phyloP scores from a whole-genome alignment of 2,888 invertebrate genomes.

The Dysmachus trigonus region DNA sequence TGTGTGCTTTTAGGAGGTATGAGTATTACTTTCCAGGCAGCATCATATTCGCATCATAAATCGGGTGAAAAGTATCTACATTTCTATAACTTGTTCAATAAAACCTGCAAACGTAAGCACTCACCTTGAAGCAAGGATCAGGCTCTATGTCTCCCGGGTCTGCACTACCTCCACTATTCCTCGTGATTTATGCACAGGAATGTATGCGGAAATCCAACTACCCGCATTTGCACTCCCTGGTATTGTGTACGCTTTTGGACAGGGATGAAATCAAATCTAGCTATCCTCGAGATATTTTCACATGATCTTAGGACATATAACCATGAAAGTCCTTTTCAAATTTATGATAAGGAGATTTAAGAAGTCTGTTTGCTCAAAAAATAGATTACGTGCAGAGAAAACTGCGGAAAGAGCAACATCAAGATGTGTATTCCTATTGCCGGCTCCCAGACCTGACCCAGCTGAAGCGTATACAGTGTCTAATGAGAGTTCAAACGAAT shows the following conservation, averaged over 20 bases:
- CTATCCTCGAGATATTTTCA: constrained; percentile 24
- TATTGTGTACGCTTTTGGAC: not conserved
- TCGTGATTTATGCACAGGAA: not conserved
- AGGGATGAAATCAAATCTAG: constrained; percentile 13
- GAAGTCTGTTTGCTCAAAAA: constrained; percentile 8
- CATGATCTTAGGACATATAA: constrained; percentile 29
- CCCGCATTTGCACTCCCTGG: constrained; percentile 9
- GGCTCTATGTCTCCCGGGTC: not conserved
- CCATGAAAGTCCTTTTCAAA: constrained; percentile 43
- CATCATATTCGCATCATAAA: not conserved
- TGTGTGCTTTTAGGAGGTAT: not conserved
- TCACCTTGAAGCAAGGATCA: not conserved
- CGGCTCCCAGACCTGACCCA: not conserved
- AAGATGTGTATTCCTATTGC: not conserved
- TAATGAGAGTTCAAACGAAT: not conserved
- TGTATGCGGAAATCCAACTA: constrained; percentile 16
- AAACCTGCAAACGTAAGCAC: not conserved
- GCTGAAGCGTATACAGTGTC: not conserved
- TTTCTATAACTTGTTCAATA: not conserved
- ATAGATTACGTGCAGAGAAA: constrained; percentile 10
- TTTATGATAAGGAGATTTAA: constrained; percentile 45
- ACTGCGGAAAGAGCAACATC: not conserved
- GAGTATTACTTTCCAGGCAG: not conserved
- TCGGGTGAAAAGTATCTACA: not conserved
- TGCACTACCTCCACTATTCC: not conserved